phyloP scores from a whole-genome alignment of 1,140 invertebrate species.

The Bombus terrestris region DNA sequence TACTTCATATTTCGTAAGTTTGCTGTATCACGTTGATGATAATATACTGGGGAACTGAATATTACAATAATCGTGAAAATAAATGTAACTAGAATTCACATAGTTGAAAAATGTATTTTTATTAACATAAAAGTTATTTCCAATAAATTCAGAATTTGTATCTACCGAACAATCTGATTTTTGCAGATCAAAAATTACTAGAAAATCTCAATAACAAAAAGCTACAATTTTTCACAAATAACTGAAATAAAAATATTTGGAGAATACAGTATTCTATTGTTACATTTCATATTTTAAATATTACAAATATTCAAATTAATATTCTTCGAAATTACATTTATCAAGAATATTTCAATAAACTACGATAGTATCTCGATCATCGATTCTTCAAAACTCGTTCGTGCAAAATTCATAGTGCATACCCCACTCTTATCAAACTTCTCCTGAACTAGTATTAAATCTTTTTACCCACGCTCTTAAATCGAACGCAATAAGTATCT shows the following conservation, averaged over 20 bases:
- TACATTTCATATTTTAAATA: neutral
- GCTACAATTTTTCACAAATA: no score
- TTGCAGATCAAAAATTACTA: neutral
- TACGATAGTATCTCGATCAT: neutral
- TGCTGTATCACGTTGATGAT: neutral
- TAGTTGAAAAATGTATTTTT: neutral
- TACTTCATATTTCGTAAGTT: neutral
- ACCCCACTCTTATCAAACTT: neutral
- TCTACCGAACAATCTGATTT: neutral
- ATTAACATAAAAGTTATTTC: neutral
- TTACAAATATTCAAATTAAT: neutral
- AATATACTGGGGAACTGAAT: no score
- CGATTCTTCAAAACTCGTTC: neutral
- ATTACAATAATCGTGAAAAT: neutral
- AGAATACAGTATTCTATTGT: no score
- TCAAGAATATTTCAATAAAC: neutral
- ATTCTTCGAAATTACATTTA: neutral
- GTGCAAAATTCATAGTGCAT: neutral
- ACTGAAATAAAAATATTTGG: no score
- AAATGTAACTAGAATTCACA: neutral
- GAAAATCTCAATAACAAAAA: neutral
- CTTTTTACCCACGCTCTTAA: no score
- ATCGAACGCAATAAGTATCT: neutral
- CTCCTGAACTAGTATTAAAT: neutral
- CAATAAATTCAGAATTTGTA: neutral